Conservation (phyloP, 2,797 vertebrate genomes). For the Cuculus canorus region DNA sequence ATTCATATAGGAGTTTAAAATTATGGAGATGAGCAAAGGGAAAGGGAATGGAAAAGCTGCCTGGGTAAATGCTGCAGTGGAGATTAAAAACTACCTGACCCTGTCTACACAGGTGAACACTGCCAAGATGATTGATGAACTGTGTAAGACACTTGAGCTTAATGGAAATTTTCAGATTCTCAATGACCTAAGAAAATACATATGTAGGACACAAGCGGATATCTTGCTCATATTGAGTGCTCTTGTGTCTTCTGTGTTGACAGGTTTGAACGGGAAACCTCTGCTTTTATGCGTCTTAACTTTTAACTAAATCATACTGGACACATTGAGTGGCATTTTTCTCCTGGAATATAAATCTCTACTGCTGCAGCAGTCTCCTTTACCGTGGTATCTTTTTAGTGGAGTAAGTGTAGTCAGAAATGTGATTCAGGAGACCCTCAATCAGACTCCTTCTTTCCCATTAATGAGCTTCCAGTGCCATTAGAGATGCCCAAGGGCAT, state of each 20-base stretch:
- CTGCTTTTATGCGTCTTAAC: not conserved
- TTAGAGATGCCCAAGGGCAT: not conserved
- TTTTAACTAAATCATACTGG: not conserved
- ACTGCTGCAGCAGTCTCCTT: not conserved
- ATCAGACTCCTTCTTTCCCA: not conserved
- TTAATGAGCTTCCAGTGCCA: not conserved
- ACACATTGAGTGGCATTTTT: not conserved
- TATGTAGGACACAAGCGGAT: not conserved
- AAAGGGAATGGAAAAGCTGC: not conserved
- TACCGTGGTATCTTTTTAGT: not conserved
- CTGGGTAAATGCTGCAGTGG: not conserved
- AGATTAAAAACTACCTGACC: not conserved
- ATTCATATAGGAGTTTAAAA: not conserved
- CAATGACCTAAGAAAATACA: not conserved
- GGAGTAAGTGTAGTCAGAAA: not conserved
- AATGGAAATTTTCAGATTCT: not conserved
- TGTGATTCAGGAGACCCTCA: not conserved
- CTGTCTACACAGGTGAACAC: not conserved
- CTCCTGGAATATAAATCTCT: not conserved
- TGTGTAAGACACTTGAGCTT: not conserved
- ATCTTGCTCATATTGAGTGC: not conserved
- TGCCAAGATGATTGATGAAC: not conserved
- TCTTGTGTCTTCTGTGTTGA: not conserved
- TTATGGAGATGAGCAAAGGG: not conserved
- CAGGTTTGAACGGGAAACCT: not conserved